Percentiles rank a stretch among this genome's conserved stretches.
These are phyloP conservation scores for Scaptomyza montana DNA, from an alignment of 1,140 invertebrate genomes.

Conservation along the genomic window DNA sequence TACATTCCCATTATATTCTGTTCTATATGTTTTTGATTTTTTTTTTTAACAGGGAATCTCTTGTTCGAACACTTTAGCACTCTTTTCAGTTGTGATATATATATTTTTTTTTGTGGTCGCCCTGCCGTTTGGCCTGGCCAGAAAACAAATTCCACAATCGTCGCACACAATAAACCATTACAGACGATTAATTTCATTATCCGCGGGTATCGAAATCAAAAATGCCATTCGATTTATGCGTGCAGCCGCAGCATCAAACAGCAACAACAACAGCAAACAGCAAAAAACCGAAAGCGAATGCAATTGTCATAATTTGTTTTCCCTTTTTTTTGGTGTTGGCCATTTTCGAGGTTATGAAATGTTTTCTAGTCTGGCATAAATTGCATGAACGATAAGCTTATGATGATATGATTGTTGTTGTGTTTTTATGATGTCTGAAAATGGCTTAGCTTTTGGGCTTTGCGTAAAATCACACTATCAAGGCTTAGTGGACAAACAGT, in stretches of 20 bases:
- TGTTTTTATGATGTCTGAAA: slow-evolving; percentile 12
- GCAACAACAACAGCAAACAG: not conserved
- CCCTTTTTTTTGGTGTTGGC: slow-evolving; percentile 6
- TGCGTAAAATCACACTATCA: not conserved
- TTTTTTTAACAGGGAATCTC: not conserved
- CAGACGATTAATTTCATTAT: slow-evolving; percentile 82
- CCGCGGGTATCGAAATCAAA: slow-evolving; percentile 68
- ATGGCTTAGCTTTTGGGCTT: not conserved
- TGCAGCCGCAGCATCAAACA: slow-evolving; percentile 61
- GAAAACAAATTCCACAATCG: slow-evolving; percentile 55
- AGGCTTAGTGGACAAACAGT: not conserved
- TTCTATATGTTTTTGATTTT: no score
- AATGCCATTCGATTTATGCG: slow-evolving; percentile 75
- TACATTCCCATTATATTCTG: not conserved
- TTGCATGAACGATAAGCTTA: slow-evolving; percentile 44
- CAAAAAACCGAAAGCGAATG: slow-evolving; percentile 56
- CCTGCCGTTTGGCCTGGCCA: slow-evolving; percentile 35
- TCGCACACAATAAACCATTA: slow-evolving; percentile 80
- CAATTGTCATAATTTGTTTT: slow-evolving; percentile 53
- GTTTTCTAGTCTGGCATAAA: slow-evolving; percentile 41
- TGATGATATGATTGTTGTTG: slow-evolving; percentile 43
- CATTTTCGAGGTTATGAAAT: slow-evolving; percentile 44
- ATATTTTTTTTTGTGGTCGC: slow-evolving; percentile 21
- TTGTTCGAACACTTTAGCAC: slow-evolving; percentile 1
- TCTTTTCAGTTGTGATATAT: slow-evolving; percentile 3